Percentiles rank a stretch among this genome's conserved stretches.
Evolutionary conservation across 2,113 vertebrate genomes (phyloP).

Genomic region (Irena cyanogastra): DNA sequence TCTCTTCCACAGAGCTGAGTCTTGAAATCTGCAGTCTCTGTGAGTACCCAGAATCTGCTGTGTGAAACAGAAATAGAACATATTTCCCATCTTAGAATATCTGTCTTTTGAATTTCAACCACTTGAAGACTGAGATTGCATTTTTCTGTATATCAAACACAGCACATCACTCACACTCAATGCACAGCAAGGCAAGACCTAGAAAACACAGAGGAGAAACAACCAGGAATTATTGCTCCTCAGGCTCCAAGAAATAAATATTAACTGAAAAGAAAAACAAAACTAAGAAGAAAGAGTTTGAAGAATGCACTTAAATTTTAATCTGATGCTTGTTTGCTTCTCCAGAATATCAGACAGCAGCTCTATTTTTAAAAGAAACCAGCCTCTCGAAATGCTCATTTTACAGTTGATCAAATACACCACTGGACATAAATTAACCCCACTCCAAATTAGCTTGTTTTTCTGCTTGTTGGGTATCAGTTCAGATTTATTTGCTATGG

Average conservation of each 20-base stretch:
- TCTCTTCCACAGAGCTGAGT: neutral
- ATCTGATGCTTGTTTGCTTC: neutral
- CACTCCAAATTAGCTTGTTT: neutral
- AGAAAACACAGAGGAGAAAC: neutral
- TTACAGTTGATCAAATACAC: conserved; percentile 10
- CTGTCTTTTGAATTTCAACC: neutral
- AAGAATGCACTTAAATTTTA: conserved; percentile 28
- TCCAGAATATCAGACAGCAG: conserved; percentile 1
- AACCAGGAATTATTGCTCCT: neutral
- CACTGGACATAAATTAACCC: neutral
- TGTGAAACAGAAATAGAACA: neutral
- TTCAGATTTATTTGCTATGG: conserved; percentile 30
- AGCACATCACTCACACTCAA: neutral
- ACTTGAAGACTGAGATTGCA: neutral
- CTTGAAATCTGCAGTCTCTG: neutral
- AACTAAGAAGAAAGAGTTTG: neutral
- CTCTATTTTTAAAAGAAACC: neutral
- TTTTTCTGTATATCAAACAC: neutral
- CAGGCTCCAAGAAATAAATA: conserved; percentile 5
- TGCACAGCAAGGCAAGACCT: neutral
- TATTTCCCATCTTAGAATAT: neutral
- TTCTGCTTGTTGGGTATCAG: conserved; percentile 10
- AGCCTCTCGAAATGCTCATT: neutral
- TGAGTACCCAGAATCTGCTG: neutral
- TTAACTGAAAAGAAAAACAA: conserved; percentile 11